Evolutionary conservation across 2,888 invertebrate species (phyloP), one percentile per base, ranked within the genome.

Genomic region (Pycnomerus fuliginosus): DNA sequence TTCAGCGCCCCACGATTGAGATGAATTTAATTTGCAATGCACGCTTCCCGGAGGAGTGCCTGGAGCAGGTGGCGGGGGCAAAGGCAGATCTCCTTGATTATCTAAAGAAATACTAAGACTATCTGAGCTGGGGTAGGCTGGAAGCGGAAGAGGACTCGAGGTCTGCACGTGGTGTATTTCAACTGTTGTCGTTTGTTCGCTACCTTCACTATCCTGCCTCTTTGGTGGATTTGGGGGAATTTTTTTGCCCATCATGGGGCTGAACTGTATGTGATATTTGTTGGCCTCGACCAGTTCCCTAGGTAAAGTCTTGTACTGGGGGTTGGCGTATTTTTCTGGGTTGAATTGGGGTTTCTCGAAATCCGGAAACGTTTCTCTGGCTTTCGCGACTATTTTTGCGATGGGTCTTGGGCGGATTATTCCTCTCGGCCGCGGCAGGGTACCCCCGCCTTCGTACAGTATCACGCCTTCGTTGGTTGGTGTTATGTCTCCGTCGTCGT

Each of bases 401-500:
- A 90, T 83, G 1, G 90, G 88, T 33, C 90, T 77, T 3, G 90
- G 89, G 46, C 89, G 81, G 14, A 90, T 87, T 8, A 87, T 75
- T 1, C 87, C 87, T 51, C 90, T 77, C 2, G 91, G 92, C 39
- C 94, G 81, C 0, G 93, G 92, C 48, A 94, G 71, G 0, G 94
- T 94, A 3, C 92, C 91, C 1, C 89, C 87, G 0, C 89, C 89
- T 58, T 86, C 86, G 44, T 71, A 70, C 22, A 69, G 28, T 16
- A 64, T 38, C 3, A 51, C 55, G 17, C 76, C 74, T 69, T 92
- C 91, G 66, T 92, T 92, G 30, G 92, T 92, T 8, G 88, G 87
- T 17, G 92, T 92, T 52, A 92, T 86, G 70, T 93, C 92, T 11
- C 92, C 92, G 66, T 92, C 92, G 69, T 92, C 91, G 68, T 88